These are phyloP conservation scores for Centropyge bicolor DNA, from an alignment of 2,797 vertebrate species.

Conservation along the genomic window DNA sequence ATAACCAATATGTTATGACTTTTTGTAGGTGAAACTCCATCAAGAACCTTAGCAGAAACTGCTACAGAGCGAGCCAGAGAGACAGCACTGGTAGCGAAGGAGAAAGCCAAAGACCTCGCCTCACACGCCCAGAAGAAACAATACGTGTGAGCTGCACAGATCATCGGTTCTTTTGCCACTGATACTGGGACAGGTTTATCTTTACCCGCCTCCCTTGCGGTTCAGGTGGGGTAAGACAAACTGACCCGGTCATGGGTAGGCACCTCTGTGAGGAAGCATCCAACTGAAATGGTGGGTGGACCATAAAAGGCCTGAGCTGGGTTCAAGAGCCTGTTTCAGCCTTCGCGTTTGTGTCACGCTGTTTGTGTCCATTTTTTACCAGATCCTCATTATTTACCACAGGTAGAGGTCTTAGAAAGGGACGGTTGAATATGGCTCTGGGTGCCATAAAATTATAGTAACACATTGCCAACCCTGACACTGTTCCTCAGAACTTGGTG, in stretches of 20 bases:
- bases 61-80: constrained; percentile 95
- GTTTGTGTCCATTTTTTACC: no score
- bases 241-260: constrained; percentile 33
- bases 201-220: constrained; percentile 5
- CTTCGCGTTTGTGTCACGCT: constrained; percentile 23
- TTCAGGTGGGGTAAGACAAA: constrained; percentile 32
- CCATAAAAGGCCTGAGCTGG: constrained; percentile 69
- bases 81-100: constrained; percentile 94
- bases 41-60: constrained; percentile 92
- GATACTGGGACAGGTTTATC: constrained; percentile 48
- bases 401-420: constrained; percentile 19
- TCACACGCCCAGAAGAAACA: constrained; percentile 96
- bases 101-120: constrained; percentile 96
- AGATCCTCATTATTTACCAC: constrained; percentile 40
- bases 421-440: constrained; percentile 22
- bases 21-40: constrained; percentile 91
- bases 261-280: constrained; percentile 65
- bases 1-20: background rate
- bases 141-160: constrained; percentile 81
- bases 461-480: constrained; percentile 26
- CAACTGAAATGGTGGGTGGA: constrained; percentile 62
- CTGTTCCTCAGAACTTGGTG: constrained; percentile 47
- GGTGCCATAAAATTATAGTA: constrained; percentile 43
- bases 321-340: constrained; percentile 63
- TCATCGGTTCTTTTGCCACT: constrained; percentile 19